Conservation (phyloP, 2,113 vertebrate species). For the Brachypodius melanocephalos region DNA sequence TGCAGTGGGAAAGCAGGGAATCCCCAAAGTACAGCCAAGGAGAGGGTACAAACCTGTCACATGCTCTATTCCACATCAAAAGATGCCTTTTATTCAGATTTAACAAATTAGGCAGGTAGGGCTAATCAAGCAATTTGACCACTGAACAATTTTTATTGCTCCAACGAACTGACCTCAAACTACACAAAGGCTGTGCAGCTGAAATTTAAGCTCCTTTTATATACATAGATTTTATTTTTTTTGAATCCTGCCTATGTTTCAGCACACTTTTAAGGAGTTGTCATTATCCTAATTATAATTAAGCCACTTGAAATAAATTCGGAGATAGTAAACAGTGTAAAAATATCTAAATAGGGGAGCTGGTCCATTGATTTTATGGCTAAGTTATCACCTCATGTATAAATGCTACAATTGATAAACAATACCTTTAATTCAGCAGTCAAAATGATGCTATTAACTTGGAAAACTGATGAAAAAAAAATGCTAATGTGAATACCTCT, state of each 20-base stretch:
- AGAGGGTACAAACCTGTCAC: neutral
- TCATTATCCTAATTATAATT: constrained; percentile 50
- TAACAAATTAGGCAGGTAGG: neutral
- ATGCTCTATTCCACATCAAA: neutral
- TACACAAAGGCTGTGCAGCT: neutral
- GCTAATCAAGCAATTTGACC: constrained; percentile 5
- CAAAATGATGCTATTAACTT: neutral
- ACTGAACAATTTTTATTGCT: constrained; percentile 22
- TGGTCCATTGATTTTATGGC: constrained; percentile 12
- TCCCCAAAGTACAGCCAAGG: neutral
- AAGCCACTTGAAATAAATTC: constrained; percentile 11
- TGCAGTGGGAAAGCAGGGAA: neutral
- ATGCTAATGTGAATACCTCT: neutral
- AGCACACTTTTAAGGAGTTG: neutral
- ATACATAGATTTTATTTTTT: neutral
- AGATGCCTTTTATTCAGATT: constrained; percentile 16
- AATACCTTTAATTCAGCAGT: neutral
- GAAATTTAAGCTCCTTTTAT: neutral
- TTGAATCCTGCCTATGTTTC: neutral
- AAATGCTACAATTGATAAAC: neutral
- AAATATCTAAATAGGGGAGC: constrained; percentile 14
- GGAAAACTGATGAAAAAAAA: neutral
- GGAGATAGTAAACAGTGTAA: constrained; percentile 10
- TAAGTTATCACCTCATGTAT: neutral
- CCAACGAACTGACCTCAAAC: neutral